These are phyloP conservation scores for Dunckerocampus dactyliophorus DNA, from an alignment of 2,113 vertebrate genomes.

Conservation along the genomic window DNA sequence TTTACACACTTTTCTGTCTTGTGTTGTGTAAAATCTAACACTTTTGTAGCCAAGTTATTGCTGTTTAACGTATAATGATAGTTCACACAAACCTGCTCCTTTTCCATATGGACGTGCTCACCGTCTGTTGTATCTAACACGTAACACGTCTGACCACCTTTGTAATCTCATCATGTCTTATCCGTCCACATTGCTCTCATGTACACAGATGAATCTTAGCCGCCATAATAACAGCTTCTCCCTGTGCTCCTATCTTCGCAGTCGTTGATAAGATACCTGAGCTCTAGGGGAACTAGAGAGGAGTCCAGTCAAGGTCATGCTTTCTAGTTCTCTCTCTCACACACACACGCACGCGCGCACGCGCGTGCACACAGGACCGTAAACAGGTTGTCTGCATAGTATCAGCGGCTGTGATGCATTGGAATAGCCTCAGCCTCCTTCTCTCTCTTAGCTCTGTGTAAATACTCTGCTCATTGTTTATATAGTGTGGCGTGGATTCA, in stretches of 20 bases:
- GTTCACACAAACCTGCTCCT: not conserved
- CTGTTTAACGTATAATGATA: not conserved
- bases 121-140: slow-evolving; percentile 11
- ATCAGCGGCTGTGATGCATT: slow-evolving; percentile 58
- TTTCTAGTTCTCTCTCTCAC: not conserved
- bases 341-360: slow-evolving; percentile 17
- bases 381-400: slow-evolving; percentile 64
- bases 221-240: slow-evolving; percentile 43
- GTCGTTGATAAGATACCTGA: slow-evolving; percentile 51
- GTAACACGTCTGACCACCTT: slow-evolving; percentile 28
- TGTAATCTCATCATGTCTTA: slow-evolving; percentile 44
- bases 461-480: slow-evolving; percentile 70
- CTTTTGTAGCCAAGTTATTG: not conserved
- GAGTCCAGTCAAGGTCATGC: slow-evolving; percentile 26
- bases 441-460: slow-evolving; percentile 70
- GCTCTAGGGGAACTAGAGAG: slow-evolving; percentile 34
- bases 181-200: slow-evolving; percentile 34
- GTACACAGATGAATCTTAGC: slow-evolving; percentile 47
- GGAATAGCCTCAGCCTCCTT: slow-evolving; percentile 60
- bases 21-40: no score
- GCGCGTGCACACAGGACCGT: slow-evolving; percentile 22
- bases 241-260: slow-evolving; percentile 33
- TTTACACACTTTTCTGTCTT: not conserved
- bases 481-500: slow-evolving; percentile 62
- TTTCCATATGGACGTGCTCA: slow-evolving; percentile 18